phyloP scores from a whole-genome alignment of 2,113 vertebrate species.

The Apus apus region DNA sequence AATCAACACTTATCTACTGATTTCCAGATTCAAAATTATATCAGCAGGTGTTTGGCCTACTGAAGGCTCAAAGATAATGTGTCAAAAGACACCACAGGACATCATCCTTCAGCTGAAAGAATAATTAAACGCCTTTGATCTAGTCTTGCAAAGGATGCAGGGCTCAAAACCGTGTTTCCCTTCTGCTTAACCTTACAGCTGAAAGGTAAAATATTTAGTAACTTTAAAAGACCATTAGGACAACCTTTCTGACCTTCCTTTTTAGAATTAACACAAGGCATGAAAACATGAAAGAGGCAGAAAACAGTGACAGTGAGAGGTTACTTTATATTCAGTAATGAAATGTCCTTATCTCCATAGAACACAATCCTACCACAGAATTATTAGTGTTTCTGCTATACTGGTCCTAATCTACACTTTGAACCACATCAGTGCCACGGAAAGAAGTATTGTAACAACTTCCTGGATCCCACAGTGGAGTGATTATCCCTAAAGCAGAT shows the following conservation, averaged over 20 bases:
- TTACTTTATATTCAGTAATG: background rate
- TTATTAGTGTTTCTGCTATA: background rate
- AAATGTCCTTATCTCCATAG: background rate
- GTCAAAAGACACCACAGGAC: background rate
- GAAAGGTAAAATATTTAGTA: background rate
- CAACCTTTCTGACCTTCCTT: background rate
- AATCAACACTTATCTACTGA: background rate
- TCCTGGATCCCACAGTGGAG: background rate
- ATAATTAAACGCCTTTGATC: background rate
- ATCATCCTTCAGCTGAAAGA: background rate
- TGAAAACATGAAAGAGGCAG: background rate
- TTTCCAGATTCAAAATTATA: background rate
- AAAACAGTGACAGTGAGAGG: background rate
- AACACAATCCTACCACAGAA: background rate
- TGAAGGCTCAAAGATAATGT: background rate
- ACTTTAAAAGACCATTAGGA: background rate
- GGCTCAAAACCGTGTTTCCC: background rate
- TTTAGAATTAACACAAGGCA: background rate
- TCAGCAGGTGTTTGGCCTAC: background rate
- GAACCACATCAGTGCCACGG: background rate
- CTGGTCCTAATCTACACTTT: background rate
- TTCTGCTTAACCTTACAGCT: background rate
- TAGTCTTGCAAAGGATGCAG: background rate
- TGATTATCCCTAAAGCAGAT: constrained; percentile 6
- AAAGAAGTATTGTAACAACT: background rate